Percentiles rank a stretch among this genome's conserved stretches.
These are phyloP conservation scores for Coptodon bakossiorum DNA, from an alignment of 2,113 vertebrate genomes.

Conservation along the genomic window DNA sequence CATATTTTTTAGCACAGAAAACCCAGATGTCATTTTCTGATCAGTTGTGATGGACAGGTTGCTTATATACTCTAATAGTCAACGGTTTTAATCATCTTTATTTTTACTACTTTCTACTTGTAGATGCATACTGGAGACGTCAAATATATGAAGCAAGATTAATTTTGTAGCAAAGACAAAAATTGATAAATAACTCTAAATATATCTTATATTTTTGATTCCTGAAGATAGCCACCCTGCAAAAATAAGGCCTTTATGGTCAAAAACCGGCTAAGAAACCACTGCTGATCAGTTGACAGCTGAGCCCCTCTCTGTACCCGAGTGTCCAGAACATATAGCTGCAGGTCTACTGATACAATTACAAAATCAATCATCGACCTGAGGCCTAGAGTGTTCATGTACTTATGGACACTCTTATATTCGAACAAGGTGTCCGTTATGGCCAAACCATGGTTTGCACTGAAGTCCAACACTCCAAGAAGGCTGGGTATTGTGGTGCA, in stretches of 20 bases:
- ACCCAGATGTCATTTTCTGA: not conserved
- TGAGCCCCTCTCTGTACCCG: not conserved
- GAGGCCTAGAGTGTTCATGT: not conserved
- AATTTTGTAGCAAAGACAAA: not conserved
- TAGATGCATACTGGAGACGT: not conserved
- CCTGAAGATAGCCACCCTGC: not conserved
- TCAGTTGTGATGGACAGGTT: not conserved
- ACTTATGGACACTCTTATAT: not conserved
- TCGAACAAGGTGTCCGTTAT: not conserved
- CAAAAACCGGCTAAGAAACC: not conserved
- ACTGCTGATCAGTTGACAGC: not conserved
- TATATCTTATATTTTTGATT: not conserved
- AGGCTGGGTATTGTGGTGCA: not conserved
- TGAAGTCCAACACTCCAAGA: not conserved
- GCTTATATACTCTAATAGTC: not conserved
- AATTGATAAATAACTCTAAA: not conserved
- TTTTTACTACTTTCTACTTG: not conserved
- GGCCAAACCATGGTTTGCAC: not conserved
- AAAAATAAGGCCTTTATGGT: not conserved
- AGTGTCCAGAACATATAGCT: not conserved
- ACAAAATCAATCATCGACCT: accelerated
- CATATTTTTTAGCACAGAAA: not conserved
- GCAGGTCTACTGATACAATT: not conserved
- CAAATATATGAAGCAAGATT: not conserved
- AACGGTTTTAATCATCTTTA: not conserved